Evolutionary conservation across 2,888 invertebrate species (phyloP).

Genomic region (Acleris laterana): DNA sequence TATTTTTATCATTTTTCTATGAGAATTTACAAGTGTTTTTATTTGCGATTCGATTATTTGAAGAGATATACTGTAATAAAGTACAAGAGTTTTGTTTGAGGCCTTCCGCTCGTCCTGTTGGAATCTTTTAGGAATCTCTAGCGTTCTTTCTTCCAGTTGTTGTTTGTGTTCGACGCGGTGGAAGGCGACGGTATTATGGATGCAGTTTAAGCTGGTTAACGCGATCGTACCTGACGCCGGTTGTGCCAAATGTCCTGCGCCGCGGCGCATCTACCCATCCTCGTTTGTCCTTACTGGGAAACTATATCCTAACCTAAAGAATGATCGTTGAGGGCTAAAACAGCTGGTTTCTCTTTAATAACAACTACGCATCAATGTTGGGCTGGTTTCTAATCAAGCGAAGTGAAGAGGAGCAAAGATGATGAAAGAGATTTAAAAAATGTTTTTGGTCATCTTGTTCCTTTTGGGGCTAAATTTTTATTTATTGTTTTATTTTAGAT

Average conservation of each 20-base stretch:
- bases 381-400: no score
- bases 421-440: no score
- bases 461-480: no score
- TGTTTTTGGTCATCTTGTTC: no score
- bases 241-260: conserved; percentile 60
- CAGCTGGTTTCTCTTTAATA: no score
- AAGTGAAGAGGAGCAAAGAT: no score
- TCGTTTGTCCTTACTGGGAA: neutral
- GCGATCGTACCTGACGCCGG: conserved; percentile 55
- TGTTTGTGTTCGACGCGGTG: conserved; percentile 8
- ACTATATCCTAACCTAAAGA: no score
- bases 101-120: conserved; percentile 17
- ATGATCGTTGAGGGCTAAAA: no score
- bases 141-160: conserved; percentile 13
- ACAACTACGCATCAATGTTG: no score
- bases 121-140: conserved; percentile 32
- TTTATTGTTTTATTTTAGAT: no score
- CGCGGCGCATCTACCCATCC: neutral
- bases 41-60: conserved; percentile 40
- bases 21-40: conserved; percentile 47
- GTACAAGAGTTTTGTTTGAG: no score
- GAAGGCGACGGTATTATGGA: conserved; percentile 9
- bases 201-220: conserved; percentile 31
- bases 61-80: conserved; percentile 49
- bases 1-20: conserved; percentile 51